Evolutionary conservation across 2,888 invertebrate species (phyloP).

Genomic region (Autographa gamma): DNA sequence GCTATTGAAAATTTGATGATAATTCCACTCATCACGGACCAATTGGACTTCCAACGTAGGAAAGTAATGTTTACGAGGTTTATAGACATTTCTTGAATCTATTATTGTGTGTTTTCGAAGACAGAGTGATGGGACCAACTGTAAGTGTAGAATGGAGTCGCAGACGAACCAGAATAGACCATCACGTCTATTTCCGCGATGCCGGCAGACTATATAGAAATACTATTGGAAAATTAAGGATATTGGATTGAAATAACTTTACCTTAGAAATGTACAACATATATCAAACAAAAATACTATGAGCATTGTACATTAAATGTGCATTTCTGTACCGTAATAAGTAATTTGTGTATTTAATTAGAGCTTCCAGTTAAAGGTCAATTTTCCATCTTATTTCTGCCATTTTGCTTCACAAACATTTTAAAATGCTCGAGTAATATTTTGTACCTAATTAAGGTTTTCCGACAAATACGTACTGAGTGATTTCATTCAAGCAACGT

Average conservation of each 20-base stretch:
- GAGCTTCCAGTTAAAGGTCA: too few relatives aligned
- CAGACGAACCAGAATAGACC: not conserved
- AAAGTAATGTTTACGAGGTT: conserved; percentile 34
- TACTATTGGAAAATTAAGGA: conserved; percentile 6
- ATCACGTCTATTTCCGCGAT: not conserved
- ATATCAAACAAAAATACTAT: too few relatives aligned
- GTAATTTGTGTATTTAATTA: too few relatives aligned
- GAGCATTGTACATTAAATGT: too few relatives aligned
- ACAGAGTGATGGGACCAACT: conserved; percentile 7
- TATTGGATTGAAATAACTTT: not conserved
- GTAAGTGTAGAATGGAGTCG: conserved; percentile 2
- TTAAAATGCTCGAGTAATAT: too few relatives aligned
- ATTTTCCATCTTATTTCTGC: too few relatives aligned
- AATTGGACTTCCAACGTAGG: conserved; percentile 37
- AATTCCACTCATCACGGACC: conserved; percentile 54
- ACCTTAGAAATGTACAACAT: too few relatives aligned
- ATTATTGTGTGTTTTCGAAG: conserved; percentile 1
- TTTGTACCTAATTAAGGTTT: too few relatives aligned
- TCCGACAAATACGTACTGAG: too few relatives aligned
- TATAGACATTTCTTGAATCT: conserved; percentile 11
- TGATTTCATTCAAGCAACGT: too few relatives aligned
- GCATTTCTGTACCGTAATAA: too few relatives aligned
- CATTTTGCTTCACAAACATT: too few relatives aligned
- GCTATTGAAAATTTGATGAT: conserved; percentile 56
- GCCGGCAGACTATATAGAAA: not conserved